phyloP scores from a whole-genome alignment of 2,888 invertebrate genomes.

The Leptodirus hochenwartii region DNA sequence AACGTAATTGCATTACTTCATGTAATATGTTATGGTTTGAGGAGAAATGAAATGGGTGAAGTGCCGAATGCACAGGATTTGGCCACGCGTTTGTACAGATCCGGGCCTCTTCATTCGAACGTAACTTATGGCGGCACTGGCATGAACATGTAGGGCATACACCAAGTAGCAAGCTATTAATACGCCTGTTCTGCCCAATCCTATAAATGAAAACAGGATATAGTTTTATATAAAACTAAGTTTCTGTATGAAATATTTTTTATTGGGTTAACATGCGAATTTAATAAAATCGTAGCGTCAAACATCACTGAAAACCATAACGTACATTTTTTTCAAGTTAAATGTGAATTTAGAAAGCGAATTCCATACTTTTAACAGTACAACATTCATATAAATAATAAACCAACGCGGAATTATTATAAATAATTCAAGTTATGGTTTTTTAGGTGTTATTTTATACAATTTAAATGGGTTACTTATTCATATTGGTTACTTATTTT shows the following conservation, averaged over 20 bases:
- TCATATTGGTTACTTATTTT: too few relatives aligned
- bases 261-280: neutral
- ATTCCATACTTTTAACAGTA: too few relatives aligned
- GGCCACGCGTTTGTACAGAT: slow-evolving; percentile 67
- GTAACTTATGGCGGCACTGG: slow-evolving; percentile 63
- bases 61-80: slow-evolving; percentile 64
- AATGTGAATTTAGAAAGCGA: neutral
- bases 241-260: neutral
- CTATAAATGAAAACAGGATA: slow-evolving; percentile 24
- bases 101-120: slow-evolving; percentile 58
- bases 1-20: slow-evolving; percentile 44
- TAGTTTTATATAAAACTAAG: slow-evolving; percentile 1
- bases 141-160: slow-evolving; percentile 54
- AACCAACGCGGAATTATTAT: too few relatives aligned
- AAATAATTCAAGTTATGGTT: too few relatives aligned
- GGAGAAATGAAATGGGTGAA: slow-evolving; percentile 67
- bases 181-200: slow-evolving; percentile 70
- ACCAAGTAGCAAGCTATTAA: slow-evolving; percentile 75
- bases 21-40: slow-evolving; percentile 52
- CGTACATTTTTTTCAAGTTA: too few relatives aligned
- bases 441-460: too few relatives aligned
- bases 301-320: too few relatives aligned
- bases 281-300: too few relatives aligned
- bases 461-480: too few relatives aligned
- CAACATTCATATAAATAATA: too few relatives aligned